Evolutionary conservation across 37 sponge, comb jelly and placozoan species (phyloP).

Genomic region (Mnemiopsis leidyi): DNA sequence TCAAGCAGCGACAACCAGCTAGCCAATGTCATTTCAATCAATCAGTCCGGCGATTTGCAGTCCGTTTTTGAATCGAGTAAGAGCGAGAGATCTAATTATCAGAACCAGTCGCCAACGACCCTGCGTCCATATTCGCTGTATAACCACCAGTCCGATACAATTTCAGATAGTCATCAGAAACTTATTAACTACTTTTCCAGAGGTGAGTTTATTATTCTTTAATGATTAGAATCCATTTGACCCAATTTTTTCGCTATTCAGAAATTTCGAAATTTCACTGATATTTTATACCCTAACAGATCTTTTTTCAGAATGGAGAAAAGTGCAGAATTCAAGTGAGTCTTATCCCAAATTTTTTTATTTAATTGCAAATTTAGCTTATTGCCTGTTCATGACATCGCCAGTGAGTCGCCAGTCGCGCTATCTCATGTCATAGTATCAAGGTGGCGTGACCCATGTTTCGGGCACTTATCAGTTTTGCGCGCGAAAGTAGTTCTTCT

Average conservation of each 20-base stretch:
- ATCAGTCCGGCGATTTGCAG: slow-evolving; percentile 7
- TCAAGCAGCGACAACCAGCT: neutral
- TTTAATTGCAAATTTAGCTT: neutral
- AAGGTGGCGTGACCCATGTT: neutral
- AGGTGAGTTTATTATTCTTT: neutral
- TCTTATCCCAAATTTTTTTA: neutral
- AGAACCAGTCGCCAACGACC: neutral
- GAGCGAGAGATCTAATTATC: slow-evolving; percentile 24
- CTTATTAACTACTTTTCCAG: slow-evolving; percentile 61
- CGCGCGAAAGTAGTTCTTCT: neutral
- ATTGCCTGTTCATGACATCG: too few species aligned
- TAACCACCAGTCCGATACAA: slow-evolving; percentile 34
- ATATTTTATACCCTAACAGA: neutral
- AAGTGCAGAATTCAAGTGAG: slow-evolving; percentile 35
- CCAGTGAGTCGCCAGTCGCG: too few species aligned
- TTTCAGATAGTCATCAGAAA: slow-evolving; percentile 50
- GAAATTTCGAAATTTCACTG: too few species aligned
- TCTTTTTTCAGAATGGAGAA: slow-evolving; percentile 45
- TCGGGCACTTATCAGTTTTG: neutral
- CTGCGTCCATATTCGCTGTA: neutral
- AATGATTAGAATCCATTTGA: too few species aligned
- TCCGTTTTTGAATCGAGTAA: neutral
- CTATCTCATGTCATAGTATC: neutral
- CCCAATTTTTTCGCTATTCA: too few species aligned
- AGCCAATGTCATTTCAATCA: neutral